These are phyloP conservation scores for Haemorhous mexicanus DNA, from an alignment of 2,113 vertebrate genomes.

Conservation along the genomic window DNA sequence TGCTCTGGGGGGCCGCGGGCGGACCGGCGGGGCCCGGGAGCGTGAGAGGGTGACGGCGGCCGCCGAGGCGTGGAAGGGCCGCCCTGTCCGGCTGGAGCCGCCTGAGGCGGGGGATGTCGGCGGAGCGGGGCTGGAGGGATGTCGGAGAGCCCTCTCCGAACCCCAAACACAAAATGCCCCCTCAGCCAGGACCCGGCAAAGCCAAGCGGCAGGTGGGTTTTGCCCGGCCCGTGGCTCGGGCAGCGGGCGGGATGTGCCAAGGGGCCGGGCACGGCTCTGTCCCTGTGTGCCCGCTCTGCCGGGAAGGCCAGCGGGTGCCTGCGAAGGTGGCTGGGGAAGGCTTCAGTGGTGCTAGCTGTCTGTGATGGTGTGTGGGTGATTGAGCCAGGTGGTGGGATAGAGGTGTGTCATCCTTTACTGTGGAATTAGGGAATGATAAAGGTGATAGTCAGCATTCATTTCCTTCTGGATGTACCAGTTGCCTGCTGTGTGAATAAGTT, in stretches of 20 bases:
- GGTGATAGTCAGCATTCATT: accelerated
- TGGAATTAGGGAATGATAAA: background rate
- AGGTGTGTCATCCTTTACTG: too few relatives aligned
- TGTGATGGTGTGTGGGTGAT: accelerated
- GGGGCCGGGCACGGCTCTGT: background rate
- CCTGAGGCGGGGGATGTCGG: background rate
- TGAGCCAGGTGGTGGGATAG: background rate
- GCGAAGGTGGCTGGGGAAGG: background rate
- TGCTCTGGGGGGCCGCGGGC: background rate
- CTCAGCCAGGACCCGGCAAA: background rate
- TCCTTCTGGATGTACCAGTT: background rate
- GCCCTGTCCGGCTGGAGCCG: background rate
- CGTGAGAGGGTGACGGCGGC: background rate
- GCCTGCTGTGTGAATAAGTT: background rate
- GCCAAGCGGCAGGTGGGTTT: background rate
- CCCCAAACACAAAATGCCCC: too few relatives aligned
- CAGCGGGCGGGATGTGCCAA: background rate
- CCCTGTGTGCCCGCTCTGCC: background rate
- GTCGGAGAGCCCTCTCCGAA: background rate
- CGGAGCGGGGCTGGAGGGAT: background rate
- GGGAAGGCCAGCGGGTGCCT: accelerated
- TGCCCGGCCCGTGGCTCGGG: background rate
- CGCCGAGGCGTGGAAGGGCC: background rate
- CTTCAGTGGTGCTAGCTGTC: background rate
- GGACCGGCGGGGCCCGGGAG: background rate